phyloP scores from a whole-genome alignment of 2,113 vertebrate genomes.

The Sula dactylatra region DNA sequence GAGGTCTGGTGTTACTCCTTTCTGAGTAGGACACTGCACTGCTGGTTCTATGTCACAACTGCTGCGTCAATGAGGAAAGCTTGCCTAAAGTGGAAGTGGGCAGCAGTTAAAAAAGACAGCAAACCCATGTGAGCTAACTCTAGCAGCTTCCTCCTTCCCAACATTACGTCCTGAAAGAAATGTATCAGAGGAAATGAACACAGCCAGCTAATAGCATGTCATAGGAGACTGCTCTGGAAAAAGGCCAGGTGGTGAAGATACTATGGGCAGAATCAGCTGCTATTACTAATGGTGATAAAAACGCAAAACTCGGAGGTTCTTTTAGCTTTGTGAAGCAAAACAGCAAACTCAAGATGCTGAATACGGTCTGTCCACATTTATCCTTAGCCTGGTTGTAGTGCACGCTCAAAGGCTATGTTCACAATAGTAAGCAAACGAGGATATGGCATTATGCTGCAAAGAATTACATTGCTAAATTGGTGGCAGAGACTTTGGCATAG shows the following conservation, averaged over 20 bases:
- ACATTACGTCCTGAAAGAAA: background rate
- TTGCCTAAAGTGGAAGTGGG: constrained; percentile 1
- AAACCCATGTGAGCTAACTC: background rate
- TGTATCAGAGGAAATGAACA: background rate
- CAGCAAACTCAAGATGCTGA: background rate
- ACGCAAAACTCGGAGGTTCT: too few relatives aligned
- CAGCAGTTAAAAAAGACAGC: background rate
- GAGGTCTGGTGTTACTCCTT: background rate
- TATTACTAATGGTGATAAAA: background rate
- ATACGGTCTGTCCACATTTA: background rate
- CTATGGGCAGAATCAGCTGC: background rate
- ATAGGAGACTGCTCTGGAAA: background rate
- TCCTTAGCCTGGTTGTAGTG: background rate
- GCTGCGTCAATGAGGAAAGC: background rate
- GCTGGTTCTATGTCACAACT: background rate
- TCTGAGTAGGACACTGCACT: background rate
- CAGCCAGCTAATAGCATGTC: background rate
- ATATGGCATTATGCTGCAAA: background rate
- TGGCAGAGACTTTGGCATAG: background rate
- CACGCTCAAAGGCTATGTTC: fast-evolving
- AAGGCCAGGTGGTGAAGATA: background rate
- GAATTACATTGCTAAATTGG: background rate
- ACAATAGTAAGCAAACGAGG: fast-evolving
- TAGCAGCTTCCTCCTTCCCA: background rate
- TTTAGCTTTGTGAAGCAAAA: background rate